Conservation (phyloP, 2,797 vertebrate species). For the Xenentodon cancila region DNA sequence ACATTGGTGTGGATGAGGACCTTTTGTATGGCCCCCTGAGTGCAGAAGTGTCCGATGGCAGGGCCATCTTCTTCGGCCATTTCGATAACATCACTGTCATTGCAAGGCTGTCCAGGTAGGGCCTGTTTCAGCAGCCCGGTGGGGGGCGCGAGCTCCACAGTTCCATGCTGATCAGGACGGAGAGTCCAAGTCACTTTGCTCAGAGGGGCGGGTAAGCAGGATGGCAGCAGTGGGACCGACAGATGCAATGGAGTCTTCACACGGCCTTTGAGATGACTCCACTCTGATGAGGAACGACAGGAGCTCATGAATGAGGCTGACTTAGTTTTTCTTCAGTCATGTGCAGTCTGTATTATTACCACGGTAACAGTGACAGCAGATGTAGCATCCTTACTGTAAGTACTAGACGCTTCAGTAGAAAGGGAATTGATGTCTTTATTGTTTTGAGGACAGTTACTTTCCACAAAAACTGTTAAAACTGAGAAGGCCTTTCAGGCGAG, state of each 20-base stretch:
- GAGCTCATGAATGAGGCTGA: too few species aligned
- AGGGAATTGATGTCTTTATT: too few species aligned
- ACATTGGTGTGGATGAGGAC: conserved; percentile 86
- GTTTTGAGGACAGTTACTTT: too few species aligned
- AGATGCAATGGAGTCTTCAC: conserved; percentile 64
- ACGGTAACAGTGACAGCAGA: too few species aligned
- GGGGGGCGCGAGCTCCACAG: conserved; percentile 77
- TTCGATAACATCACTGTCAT: conserved; percentile 72
- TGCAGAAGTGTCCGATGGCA: conserved; percentile 85
- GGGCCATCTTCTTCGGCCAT: conserved; percentile 55
- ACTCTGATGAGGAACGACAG: conserved; percentile 55
- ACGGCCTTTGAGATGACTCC: conserved; percentile 67
- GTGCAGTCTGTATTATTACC: too few species aligned
- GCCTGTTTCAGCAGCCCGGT: conserved; percentile 77
- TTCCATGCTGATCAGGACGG: conserved; percentile 66
- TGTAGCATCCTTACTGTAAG: too few species aligned
- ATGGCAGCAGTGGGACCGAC: conserved; percentile 71
- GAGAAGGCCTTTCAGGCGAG: too few species aligned
- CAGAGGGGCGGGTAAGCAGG: conserved; percentile 77
- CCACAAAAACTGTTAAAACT: too few species aligned
- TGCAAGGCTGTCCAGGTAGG: conserved; percentile 79
- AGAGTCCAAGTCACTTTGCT: conserved; percentile 85
- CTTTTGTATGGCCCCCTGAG: conserved; percentile 84
- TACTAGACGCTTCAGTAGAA: too few species aligned
- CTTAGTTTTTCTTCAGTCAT: too few species aligned